Conservation (phyloP, 2,113 vertebrate species). For the Syrrhaptes paradoxus region DNA sequence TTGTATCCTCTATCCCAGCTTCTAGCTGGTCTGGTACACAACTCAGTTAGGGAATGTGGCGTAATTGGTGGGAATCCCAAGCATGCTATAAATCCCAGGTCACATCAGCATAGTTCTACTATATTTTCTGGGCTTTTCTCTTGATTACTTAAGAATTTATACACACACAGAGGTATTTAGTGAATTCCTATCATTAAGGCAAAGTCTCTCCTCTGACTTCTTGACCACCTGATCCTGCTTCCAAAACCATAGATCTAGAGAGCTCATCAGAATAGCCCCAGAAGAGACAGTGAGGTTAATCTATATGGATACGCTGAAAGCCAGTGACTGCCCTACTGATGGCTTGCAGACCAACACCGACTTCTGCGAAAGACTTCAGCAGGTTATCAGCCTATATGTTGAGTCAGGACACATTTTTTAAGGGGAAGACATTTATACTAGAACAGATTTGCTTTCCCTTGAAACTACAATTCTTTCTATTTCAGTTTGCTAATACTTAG, state of each 20-base stretch:
- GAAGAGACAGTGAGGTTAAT: not conserved
- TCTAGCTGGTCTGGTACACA: not conserved
- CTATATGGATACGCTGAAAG: not conserved
- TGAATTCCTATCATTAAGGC: not conserved
- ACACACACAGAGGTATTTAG: not conserved
- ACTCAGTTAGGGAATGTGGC: not conserved
- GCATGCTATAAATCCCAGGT: not conserved
- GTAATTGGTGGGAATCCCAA: not conserved
- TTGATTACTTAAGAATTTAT: not conserved
- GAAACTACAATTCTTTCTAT: not conserved
- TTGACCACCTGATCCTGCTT: not conserved
- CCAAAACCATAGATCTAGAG: not conserved
- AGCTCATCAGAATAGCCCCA: not conserved
- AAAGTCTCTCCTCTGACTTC: not conserved
- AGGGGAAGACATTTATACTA: not conserved
- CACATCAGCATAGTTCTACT: not conserved
- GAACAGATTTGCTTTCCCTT: not conserved
- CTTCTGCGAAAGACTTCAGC: not conserved
- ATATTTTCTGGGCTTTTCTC: not conserved
- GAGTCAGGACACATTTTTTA: not conserved
- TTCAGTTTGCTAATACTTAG: not conserved
- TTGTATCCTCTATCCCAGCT: not conserved
- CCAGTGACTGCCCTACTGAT: not conserved
- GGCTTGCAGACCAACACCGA: not conserved
- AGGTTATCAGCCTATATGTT: not conserved